Evolutionary conservation across 1,140 invertebrate species (phyloP), one percentile per base, ranked within the genome.

Genomic region (Saxidomus purpurata): DNA sequence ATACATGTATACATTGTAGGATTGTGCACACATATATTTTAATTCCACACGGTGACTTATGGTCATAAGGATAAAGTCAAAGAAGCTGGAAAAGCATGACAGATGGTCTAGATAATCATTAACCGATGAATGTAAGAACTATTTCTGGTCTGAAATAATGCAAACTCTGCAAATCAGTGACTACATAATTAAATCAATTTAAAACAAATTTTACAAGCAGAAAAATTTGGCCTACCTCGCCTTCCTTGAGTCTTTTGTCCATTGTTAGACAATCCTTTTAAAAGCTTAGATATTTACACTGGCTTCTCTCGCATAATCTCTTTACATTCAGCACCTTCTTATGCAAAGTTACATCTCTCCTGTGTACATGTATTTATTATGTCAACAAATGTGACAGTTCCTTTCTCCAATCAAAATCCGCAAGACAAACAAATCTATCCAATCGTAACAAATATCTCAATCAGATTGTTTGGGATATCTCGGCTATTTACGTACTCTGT

Each of bases 301-400:
- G n/a, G 61, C 6, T 28, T 34, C 61, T 9, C 15, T 34, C 61
- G 34, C 15, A 4, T 67, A 67, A 67, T 67, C 61, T 22, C 15
- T 55, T 36, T n/a, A n/a, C 61, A 31, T 67, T 67, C 13, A 22
- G 25, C 34, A n/a, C 11, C 36, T 71, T 71, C 67, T 71, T 71
- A 38, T 28, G 34, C 25, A 36, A 19, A 71, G 38, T 71, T 71
- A 40, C 43, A 52, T 43, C 31, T 6, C 38, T 38, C 2, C 34
- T n/a, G 15, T 76, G 19, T 52, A 79, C 76, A 79, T 79, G 76
- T 79, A 55, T 55, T 79, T 79, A 79, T 79, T 79, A 79, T 79
- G 76, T 79, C 55, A 79, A 79, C 76, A 79, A 52, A 38, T 55
- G 47, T 31, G 43, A 38, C 47, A 49, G 28, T 8, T 52, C 49